A percentile compares a stretch with the other conserved stretches of the same genome.
Evolutionary conservation across 2,888 invertebrate genomes (phyloP).

Genomic region (Limenitis camilla): DNA sequence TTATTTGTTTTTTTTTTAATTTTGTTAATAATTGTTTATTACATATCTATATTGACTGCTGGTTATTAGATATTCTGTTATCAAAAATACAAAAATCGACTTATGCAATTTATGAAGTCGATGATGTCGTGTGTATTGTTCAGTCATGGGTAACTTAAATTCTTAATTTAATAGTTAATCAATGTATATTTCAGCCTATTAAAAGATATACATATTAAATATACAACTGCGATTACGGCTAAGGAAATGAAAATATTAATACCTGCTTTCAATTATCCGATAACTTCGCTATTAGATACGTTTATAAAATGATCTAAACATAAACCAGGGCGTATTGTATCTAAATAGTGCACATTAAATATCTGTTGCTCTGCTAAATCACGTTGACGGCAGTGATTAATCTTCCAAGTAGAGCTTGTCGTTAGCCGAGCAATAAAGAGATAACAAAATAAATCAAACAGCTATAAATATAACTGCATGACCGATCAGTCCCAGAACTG

Average conservation of each 20-base stretch:
- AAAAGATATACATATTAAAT: too few species aligned
- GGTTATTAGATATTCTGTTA: too few species aligned
- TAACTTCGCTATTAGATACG: slow-evolving; percentile 43
- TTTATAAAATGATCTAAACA: slow-evolving; percentile 58
- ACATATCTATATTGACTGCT: too few species aligned
- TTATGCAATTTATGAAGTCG: too few species aligned
- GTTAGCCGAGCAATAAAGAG: slow-evolving; percentile 71
- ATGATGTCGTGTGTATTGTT: too few species aligned
- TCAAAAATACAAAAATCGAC: too few species aligned
- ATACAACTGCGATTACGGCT: neutral
- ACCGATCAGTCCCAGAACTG: slow-evolving; percentile 67
- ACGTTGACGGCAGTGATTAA: slow-evolving; percentile 70
- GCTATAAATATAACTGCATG: slow-evolving; percentile 68
- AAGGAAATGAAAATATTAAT: slow-evolving; percentile 10
- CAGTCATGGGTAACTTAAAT: too few species aligned
- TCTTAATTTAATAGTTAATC: too few species aligned
- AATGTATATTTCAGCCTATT: too few species aligned
- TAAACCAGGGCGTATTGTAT: slow-evolving; percentile 60
- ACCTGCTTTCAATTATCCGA: slow-evolving; percentile 23
- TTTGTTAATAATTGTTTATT: too few species aligned
- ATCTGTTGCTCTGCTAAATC: slow-evolving; percentile 72
- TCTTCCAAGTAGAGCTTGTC: slow-evolving; percentile 70
- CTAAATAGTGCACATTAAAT: slow-evolving; percentile 69
- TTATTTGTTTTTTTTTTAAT: too few species aligned
- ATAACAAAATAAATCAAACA: slow-evolving; percentile 74